Evolutionary conservation across 1,140 invertebrate species (phyloP).

Genomic region (Hylaeus anthracinus): DNA sequence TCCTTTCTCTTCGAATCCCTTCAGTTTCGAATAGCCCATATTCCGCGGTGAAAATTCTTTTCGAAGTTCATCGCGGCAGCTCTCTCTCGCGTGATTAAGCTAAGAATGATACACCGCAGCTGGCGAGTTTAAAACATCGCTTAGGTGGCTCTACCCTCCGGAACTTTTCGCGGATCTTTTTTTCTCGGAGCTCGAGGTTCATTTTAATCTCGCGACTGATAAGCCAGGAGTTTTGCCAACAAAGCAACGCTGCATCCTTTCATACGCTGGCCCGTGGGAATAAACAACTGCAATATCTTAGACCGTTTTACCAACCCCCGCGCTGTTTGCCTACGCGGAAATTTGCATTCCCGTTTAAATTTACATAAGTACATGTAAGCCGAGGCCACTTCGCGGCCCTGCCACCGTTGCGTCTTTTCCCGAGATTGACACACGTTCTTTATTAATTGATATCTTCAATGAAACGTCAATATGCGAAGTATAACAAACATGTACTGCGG

Average conservation of each 20-base stretch:
- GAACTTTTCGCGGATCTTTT: neutral
- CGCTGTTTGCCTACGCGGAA: constrained; percentile 21
- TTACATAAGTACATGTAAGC: constrained; percentile 32
- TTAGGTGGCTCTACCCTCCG: neutral
- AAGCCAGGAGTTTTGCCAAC: constrained; percentile 35
- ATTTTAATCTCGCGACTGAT: constrained; percentile 44
- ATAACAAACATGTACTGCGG: too few relatives aligned
- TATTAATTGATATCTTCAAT: too few relatives aligned
- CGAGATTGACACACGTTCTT: neutral
- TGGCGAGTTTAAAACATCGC: constrained; percentile 8
- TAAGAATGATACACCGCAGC: constrained; percentile 12
- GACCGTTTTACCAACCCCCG: constrained; percentile 18
- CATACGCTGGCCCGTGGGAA: constrained; percentile 32
- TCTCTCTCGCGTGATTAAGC: constrained; percentile 1
- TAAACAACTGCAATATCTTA: constrained; percentile 52
- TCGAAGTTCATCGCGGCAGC: neutral
- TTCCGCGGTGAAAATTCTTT: neutral
- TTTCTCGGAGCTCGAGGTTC: neutral
- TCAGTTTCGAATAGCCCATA: too few relatives aligned
- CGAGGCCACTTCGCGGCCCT: too few relatives aligned
- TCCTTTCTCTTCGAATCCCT: too few relatives aligned
- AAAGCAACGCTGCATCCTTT: constrained; percentile 11
- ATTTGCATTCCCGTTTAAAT: constrained; percentile 30
- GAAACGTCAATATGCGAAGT: too few relatives aligned
- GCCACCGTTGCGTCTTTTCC: neutral